phyloP scores from a whole-genome alignment of 1,140 invertebrate species.

The Ruditapes philippinarum region DNA sequence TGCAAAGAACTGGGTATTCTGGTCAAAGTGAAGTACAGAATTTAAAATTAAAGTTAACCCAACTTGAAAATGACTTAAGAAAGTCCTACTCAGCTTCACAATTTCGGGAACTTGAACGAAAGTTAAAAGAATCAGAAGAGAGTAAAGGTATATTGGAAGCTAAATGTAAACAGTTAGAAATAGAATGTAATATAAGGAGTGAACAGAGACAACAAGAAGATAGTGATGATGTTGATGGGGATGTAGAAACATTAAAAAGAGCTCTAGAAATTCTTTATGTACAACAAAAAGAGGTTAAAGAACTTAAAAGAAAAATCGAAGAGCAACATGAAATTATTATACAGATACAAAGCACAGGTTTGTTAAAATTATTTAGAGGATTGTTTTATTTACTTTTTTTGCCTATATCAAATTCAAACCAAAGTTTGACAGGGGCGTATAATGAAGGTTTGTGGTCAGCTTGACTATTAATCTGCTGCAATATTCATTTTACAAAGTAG shows the following conservation, averaged over 20 bases:
- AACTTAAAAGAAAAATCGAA: neutral
- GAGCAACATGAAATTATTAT: conserved; percentile 33
- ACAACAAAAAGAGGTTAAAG: conserved; percentile 3
- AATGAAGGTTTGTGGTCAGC: too few relatives aligned
- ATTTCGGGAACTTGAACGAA: conserved; percentile 2
- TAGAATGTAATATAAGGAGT: conserved; percentile 49
- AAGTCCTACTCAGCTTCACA: neutral
- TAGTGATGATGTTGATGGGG: conserved; percentile 59
- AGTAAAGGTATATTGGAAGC: conserved; percentile 10
- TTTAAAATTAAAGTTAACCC: neutral
- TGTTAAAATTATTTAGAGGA: too few relatives aligned
- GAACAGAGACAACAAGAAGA: neutral
- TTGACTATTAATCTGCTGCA: too few relatives aligned
- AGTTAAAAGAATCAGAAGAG: neutral
- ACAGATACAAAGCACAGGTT: conserved; percentile 1
- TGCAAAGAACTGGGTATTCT: neutral
- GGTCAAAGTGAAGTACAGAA: neutral
- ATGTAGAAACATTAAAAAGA: conserved; percentile 6
- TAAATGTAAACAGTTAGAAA: conserved; percentile 56
- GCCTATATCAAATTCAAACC: too few relatives aligned
- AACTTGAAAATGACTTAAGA: conserved; percentile 12
- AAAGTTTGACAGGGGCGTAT: too few relatives aligned
- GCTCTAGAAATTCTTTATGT: neutral
- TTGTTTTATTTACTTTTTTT: too few relatives aligned
- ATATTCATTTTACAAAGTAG: too few relatives aligned